Evolutionary conservation across 2,888 invertebrate genomes (phyloP).

Genomic region (Drosophila phalerata): DNA sequence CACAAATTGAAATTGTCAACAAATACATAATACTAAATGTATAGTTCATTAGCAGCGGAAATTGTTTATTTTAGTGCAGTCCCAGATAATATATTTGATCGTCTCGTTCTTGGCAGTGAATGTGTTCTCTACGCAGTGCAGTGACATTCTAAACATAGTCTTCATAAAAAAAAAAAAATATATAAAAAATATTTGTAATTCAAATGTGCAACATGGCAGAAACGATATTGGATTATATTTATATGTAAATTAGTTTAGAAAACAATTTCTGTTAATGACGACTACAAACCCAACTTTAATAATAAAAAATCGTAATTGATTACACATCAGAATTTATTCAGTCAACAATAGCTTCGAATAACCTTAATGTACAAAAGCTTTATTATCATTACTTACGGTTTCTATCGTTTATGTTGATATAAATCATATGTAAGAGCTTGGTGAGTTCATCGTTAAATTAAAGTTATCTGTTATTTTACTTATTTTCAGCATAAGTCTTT

Average conservation of each 20-base stretch:
- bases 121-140: neutral
- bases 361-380: too few relatives aligned
- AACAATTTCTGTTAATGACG: neutral
- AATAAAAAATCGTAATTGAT: too few relatives aligned
- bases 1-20: conserved; percentile 8
- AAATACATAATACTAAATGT: conserved; percentile 1
- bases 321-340: too few relatives aligned
- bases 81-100: neutral
- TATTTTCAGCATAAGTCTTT: too few relatives aligned
- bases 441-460: neutral
- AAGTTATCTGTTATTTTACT: too few relatives aligned
- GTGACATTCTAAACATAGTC: conserved; percentile 48
- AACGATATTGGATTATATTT: neutral
- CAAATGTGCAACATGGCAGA: neutral
- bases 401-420: neutral
- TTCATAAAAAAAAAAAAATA: neutral
- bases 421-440: neutral
- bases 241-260: neutral
- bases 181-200: neutral
- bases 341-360: too few relatives aligned
- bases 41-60: conserved; percentile 3
- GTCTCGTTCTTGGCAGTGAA: conserved; percentile 48
- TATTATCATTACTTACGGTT: too few relatives aligned
- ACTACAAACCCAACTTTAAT: too few relatives aligned
- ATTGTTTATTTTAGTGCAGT: conserved; percentile 8